Conservation (phyloP, 2,888 invertebrate species). For the Idaea straminata region DNA sequence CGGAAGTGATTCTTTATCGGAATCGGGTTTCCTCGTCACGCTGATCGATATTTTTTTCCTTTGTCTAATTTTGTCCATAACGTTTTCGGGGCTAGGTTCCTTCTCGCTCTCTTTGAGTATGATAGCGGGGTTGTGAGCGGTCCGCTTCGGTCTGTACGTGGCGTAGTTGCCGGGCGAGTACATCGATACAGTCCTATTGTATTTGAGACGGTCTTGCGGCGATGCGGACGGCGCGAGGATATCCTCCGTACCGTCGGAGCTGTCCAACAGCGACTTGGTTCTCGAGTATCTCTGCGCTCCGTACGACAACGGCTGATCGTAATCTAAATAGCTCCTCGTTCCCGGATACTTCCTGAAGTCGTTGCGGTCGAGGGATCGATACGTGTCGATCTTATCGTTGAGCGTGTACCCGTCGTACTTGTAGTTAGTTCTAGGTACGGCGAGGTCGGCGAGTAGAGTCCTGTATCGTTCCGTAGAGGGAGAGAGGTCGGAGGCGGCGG, state of each 20-base stretch:
- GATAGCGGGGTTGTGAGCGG: constrained; percentile 68
- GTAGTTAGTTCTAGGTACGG: constrained; percentile 54
- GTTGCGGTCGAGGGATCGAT: constrained; percentile 72
- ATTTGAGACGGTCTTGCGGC: constrained; percentile 64
- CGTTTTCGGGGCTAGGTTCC: constrained; percentile 74
- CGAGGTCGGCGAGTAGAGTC: constrained; percentile 61
- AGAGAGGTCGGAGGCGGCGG: constrained; percentile 62
- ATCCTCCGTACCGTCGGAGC: constrained; percentile 57
- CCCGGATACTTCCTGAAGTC: constrained; percentile 70
- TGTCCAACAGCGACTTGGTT: constrained; percentile 71
- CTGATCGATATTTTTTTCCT: constrained; percentile 74
- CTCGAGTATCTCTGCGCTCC: constrained; percentile 65
- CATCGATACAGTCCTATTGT: constrained; percentile 71
- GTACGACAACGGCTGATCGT: constrained; percentile 65
- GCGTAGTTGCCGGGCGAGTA: constrained; percentile 75
- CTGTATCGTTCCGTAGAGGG: constrained; percentile 71
- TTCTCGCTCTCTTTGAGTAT: constrained; percentile 75
- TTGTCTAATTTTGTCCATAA: constrained; percentile 74
- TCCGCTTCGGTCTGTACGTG: constrained; percentile 73
- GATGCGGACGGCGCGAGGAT: constrained; percentile 39
- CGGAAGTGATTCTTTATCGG: constrained; percentile 64
- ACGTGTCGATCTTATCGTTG: constrained; percentile 70
- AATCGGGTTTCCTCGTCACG: constrained; percentile 70
- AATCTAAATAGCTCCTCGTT: constrained; percentile 64
- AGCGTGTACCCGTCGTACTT: constrained; percentile 64